Evolutionary conservation across 2,113 vertebrate genomes (phyloP).

Genomic region (Gambusia holbrooki): DNA sequence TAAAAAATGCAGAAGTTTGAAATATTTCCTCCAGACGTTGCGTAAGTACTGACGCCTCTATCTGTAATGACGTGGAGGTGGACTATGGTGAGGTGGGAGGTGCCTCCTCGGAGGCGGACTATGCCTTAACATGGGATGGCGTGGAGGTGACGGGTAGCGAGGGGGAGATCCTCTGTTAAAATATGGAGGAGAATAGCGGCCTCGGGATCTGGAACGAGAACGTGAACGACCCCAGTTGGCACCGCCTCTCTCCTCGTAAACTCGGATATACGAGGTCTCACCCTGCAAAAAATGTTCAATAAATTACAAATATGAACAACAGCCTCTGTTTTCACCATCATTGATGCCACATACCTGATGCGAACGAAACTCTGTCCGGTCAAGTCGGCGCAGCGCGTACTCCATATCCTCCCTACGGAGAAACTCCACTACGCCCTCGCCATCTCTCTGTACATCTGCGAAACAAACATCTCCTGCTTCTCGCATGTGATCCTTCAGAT

Average conservation of each 20-base stretch:
- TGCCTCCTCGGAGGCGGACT: constrained; percentile 79
- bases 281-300: constrained; percentile 74
- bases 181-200: constrained; percentile 89
- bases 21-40: constrained; percentile 33
- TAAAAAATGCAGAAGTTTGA: constrained; percentile 48
- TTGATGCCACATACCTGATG: constrained; percentile 79
- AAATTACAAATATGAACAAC: neutral
- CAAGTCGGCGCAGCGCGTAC: constrained; percentile 84
- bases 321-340: neutral
- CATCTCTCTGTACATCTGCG: constrained; percentile 85
- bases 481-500: constrained; percentile 89
- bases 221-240: constrained; percentile 86
- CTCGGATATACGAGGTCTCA: constrained; percentile 90
- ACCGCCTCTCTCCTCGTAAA: constrained; percentile 87
- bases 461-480: constrained; percentile 89
- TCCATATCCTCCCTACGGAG: constrained; percentile 90
- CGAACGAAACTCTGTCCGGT: constrained; percentile 86
- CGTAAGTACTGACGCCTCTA: constrained; percentile 43
- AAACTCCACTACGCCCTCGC: constrained; percentile 88
- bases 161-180: constrained; percentile 88
- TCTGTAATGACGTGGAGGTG: constrained; percentile 82
- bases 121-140: constrained; percentile 80
- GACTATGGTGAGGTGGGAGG: constrained; percentile 73
- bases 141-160: constrained; percentile 88
- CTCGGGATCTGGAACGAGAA: constrained; percentile 90